Evolutionary conservation across 2,113 vertebrate genomes (phyloP).

Genomic region (Siniperca knerii): DNA sequence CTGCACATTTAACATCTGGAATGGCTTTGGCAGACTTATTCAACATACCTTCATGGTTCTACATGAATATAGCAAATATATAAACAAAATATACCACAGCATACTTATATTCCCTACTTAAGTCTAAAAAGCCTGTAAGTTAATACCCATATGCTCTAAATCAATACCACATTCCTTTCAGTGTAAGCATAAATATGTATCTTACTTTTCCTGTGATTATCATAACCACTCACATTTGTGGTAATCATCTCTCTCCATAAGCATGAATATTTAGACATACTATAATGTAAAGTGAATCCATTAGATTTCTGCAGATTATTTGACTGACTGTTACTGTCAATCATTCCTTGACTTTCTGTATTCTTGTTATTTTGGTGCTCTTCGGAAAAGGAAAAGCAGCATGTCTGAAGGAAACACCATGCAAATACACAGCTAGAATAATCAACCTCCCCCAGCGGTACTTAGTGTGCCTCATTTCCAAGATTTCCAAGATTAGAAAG

Average conservation of each 20-base stretch:
- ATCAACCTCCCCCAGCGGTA: slow-evolving; percentile 55
- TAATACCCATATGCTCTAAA: slow-evolving; percentile 72
- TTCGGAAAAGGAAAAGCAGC: slow-evolving; percentile 46
- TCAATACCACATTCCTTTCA: slow-evolving; percentile 75
- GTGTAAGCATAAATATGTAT: slow-evolving; percentile 65
- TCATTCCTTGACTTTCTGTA: slow-evolving; percentile 25
- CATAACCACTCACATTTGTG: slow-evolving; percentile 65
- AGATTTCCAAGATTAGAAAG: slow-evolving; percentile 65
- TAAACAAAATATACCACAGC: slow-evolving; percentile 74
- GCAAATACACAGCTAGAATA: slow-evolving; percentile 64
- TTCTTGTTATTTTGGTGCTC: slow-evolving; percentile 43
- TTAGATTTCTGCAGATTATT: slow-evolving; percentile 50
- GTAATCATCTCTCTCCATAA: slow-evolving; percentile 53
- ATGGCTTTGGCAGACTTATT: slow-evolving; percentile 72
- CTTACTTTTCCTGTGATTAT: slow-evolving; percentile 70
- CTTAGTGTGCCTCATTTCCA: slow-evolving; percentile 57
- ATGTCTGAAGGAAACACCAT: slow-evolving; percentile 45
- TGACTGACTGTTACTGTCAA: slow-evolving; percentile 42
- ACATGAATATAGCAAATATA: slow-evolving; percentile 67
- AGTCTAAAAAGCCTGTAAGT: slow-evolving; percentile 73
- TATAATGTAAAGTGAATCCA: slow-evolving; percentile 60
- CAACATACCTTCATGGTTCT: slow-evolving; percentile 60
- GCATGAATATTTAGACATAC: slow-evolving; percentile 40
- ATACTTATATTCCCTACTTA: slow-evolving; percentile 65
- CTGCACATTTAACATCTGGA: slow-evolving; percentile 75